These are phyloP conservation scores for Digitonthophagus gazella DNA, from an alignment of 2,888 invertebrate species.

Conservation along the genomic window DNA sequence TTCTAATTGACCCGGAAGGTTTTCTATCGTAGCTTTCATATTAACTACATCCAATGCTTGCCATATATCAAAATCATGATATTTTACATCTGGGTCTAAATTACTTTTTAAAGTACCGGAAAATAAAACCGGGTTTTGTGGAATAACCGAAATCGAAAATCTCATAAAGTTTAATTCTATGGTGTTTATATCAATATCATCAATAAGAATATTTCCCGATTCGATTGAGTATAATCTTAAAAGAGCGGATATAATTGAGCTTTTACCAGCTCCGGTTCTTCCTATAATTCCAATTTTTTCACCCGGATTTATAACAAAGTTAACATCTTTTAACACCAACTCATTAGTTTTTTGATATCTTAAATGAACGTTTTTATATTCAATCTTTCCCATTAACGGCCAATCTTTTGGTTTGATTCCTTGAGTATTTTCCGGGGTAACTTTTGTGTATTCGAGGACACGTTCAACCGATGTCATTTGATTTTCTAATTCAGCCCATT, in stretches of 20 bases:
- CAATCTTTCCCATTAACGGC: conserved; percentile 69
- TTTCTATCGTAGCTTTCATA: conserved; percentile 65
- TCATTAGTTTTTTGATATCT: conserved; percentile 70
- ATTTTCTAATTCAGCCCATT: conserved; percentile 80
- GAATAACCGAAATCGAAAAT: conserved; percentile 76
- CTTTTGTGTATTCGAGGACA: conserved; percentile 53
- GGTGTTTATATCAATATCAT: conserved; percentile 66
- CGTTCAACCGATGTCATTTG: conserved; percentile 90
- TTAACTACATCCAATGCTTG: conserved; percentile 76
- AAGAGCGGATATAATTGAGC: conserved; percentile 70
- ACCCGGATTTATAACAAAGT: conserved; percentile 63
- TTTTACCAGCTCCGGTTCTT: conserved; percentile 80
- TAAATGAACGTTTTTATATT: conserved; percentile 66
- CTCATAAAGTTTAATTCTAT: conserved; percentile 74
- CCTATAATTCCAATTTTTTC: conserved; percentile 77
- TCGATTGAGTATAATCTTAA: conserved; percentile 75
- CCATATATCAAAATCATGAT: conserved; percentile 77
- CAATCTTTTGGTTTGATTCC: conserved; percentile 61
- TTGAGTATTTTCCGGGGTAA: conserved; percentile 47
- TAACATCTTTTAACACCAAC: conserved; percentile 69
- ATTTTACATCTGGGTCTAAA: conserved; percentile 81
- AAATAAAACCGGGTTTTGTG: conserved; percentile 83
- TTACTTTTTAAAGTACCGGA: conserved; percentile 83
- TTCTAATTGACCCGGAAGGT: conserved; percentile 60
- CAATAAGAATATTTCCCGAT: conserved; percentile 74